Evolutionary conservation across 2,113 vertebrate species (phyloP).

Genomic region (Nibea albiflora): DNA sequence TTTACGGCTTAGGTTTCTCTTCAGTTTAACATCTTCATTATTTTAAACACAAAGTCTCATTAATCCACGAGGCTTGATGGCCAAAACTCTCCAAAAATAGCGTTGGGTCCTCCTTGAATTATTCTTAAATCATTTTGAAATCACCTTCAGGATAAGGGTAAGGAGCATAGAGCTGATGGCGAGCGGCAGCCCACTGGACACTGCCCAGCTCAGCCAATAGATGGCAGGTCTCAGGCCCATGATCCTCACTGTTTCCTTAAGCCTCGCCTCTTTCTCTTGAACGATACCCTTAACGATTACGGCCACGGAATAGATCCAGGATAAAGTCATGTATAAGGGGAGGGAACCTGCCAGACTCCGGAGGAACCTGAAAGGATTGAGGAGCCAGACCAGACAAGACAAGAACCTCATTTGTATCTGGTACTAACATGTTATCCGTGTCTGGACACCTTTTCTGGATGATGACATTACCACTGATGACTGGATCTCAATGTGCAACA

Average conservation of each 20-base stretch:
- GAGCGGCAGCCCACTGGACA: constrained; percentile 90
- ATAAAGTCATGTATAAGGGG: constrained; percentile 95
- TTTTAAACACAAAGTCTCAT: constrained; percentile 10
- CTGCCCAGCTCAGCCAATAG: constrained; percentile 96
- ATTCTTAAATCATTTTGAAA: constrained; percentile 66
- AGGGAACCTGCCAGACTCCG: constrained; percentile 89
- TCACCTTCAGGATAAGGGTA: constrained; percentile 93
- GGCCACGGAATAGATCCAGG: constrained; percentile 97
- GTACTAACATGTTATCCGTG: neutral
- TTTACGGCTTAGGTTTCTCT: constrained; percentile 5
- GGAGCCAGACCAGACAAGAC: constrained; percentile 40
- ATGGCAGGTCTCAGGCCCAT: constrained; percentile 91
- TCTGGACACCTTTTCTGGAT: neutral
- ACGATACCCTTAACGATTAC: constrained; percentile 95
- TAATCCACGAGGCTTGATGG: neutral
- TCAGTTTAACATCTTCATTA: constrained; percentile 18
- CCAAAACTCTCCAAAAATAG: constrained; percentile 57
- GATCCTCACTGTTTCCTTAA: constrained; percentile 96
- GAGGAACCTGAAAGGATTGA: constrained; percentile 87
- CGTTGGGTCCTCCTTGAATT: constrained; percentile 61
- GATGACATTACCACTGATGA: neutral
- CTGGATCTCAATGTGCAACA: neutral
- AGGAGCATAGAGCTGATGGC: constrained; percentile 90
- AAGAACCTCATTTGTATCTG: constrained; percentile 6
- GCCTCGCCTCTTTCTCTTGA: constrained; percentile 93